Evolutionary conservation across 2,888 invertebrate species (phyloP), one percentile per base, ranked within the genome.

Genomic region (Sphaerophoria rueppellii): DNA sequence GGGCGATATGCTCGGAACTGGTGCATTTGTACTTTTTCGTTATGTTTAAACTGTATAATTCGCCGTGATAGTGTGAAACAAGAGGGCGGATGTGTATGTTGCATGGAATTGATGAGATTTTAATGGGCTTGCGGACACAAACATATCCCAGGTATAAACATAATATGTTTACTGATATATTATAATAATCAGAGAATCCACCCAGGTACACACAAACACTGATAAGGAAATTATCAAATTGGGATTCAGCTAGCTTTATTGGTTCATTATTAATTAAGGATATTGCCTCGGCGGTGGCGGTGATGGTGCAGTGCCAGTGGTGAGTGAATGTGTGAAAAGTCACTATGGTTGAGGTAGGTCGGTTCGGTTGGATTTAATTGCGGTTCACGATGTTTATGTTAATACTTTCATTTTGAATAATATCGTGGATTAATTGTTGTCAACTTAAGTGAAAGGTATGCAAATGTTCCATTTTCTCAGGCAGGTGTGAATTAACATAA

Each of bases 101-200:
- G 67, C 52, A 70, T 60, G 61, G 63, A 48, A 58, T 67, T 83
- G 74, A 83, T 83, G 82, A 60, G 79, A 65, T 61, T 78, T 79
- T 83, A 83, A 83, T 79, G 65, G 65, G 32, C 48, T 48, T 63
- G 63, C 40, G 67, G 75, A 3, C 52, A 50, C 11, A 46, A 57
- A 43, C 70, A 24, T 67, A 54, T 63, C 11, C 12, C 9, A 11
- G 7, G 57, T 5, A 54, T 57, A 34, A 2, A 57, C n/a, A 67
- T 65, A 50, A 65, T 72, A 43, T 43, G 43, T 24, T 24, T 24
- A 24, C 43, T 11, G 6, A 43, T 54, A 73, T 73, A 67, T 40
- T 46, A 70, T 54, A 55, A 57, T 34, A 57, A 24, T 24, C 24
- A 2, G 24, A 24, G 24, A 24, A 24, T 24, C 24, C 57, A 46